phyloP scores from a whole-genome alignment of 92 coral and sea anemone genomes.

The Zoanthus sansibaricus region DNA sequence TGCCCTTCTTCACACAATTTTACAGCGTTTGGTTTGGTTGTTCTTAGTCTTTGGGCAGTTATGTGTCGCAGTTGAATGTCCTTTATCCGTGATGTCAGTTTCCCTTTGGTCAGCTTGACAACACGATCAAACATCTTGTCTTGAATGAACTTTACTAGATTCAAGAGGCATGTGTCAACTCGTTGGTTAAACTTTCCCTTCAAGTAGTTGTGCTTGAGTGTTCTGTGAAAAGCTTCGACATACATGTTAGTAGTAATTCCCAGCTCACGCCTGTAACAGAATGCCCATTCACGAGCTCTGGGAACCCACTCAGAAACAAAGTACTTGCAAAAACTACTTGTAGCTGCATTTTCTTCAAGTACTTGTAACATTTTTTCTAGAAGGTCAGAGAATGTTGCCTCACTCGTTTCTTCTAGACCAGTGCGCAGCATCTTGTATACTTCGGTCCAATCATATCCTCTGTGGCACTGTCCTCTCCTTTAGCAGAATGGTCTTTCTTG shows the following conservation, averaged over 20 bases:
- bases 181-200: constrained; percentile 61
- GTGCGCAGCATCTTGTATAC: constrained; percentile 56
- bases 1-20: neutral
- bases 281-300: constrained; percentile 55
- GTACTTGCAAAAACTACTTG: constrained; percentile 40
- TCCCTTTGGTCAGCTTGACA: constrained; percentile 60
- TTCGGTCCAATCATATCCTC: constrained; percentile 2
- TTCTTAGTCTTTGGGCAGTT: constrained; percentile 27
- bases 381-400: constrained; percentile 38
- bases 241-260: constrained; percentile 66
- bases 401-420: constrained; percentile 41
- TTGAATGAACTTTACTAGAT: constrained; percentile 45
- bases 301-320: constrained; percentile 62
- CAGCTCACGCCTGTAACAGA: constrained; percentile 34
- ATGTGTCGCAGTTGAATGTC: constrained; percentile 45
- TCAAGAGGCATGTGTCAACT: constrained; percentile 54
- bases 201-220: constrained; percentile 47
- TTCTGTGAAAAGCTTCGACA: constrained; percentile 58
- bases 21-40: neutral
- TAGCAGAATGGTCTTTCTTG: constrained; percentile 22
- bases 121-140: constrained; percentile 51
- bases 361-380: constrained; percentile 21
- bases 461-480: constrained; percentile 11
- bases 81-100: constrained; percentile 14
- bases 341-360: constrained; percentile 12